These are phyloP conservation scores for Thamnophis elegans DNA, from an alignment of 2,797 vertebrate genomes.

Conservation along the genomic window DNA sequence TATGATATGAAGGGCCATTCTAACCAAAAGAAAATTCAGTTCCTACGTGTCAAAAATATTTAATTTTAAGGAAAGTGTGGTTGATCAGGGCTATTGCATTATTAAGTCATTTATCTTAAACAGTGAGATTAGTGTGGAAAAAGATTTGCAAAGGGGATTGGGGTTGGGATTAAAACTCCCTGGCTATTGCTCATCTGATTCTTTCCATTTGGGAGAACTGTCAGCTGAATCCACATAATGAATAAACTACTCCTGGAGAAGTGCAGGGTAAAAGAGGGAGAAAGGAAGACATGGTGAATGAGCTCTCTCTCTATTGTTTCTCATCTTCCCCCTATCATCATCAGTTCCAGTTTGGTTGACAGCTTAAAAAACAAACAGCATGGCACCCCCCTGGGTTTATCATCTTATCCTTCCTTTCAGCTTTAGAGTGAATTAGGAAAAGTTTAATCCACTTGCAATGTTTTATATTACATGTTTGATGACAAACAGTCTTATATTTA, in stretches of 20 bases:
- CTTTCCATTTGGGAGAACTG: not conserved
- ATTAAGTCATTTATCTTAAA: not conserved
- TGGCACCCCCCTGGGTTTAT: too few species aligned
- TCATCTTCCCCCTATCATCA: too few species aligned
- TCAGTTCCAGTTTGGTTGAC: too few species aligned
- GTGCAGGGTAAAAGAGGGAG: not conserved
- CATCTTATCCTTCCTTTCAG: too few species aligned
- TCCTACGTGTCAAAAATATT: not conserved
- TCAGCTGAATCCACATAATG: slow-evolving; percentile 7
- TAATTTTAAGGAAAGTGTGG: not conserved
- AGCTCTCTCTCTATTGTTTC: too few species aligned
- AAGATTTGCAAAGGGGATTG: not conserved
- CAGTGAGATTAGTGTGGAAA: not conserved
- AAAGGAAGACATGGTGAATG: too few species aligned
- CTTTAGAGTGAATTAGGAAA: too few species aligned
- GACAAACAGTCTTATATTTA: too few species aligned
- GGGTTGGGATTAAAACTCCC: not conserved
- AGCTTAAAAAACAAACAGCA: too few species aligned
- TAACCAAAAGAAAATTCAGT: not conserved
- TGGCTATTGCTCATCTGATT: slow-evolving; percentile 3
- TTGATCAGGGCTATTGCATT: not conserved
- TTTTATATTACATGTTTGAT: too few species aligned
- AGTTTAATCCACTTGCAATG: too few species aligned
- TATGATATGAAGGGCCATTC: not conserved
- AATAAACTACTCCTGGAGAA: slow-evolving; percentile 5